These are phyloP conservation scores for Sclerodermus sp. DNA, from an alignment of 2,888 invertebrate species.

Conservation along the genomic window DNA sequence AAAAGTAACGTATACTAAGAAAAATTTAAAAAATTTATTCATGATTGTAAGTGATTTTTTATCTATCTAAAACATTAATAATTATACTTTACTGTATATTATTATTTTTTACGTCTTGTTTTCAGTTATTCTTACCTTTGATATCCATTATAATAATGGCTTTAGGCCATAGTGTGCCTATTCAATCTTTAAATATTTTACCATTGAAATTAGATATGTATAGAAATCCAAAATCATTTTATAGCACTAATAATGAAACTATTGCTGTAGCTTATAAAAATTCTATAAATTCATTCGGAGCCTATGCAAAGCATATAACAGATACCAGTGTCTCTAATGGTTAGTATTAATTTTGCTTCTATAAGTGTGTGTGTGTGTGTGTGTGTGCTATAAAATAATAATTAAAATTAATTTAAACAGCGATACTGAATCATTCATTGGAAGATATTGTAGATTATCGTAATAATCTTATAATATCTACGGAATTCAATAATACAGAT, in stretches of 20 bases:
- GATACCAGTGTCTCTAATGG: constrained; percentile 10
- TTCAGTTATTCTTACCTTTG: constrained; percentile 1
- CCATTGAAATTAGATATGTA: constrained; percentile 51
- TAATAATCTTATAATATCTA: constrained; percentile 59
- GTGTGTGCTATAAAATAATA: too few relatives aligned
- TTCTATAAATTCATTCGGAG: constrained; percentile 29
- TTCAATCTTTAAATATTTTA: constrained; percentile 28
- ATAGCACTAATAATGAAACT: constrained; percentile 25
- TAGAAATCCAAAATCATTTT: constrained; percentile 40
- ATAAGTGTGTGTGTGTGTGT: background rate
- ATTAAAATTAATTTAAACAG: constrained; percentile 38
- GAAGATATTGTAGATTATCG: constrained; percentile 56
- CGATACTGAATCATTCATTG: constrained; percentile 51
- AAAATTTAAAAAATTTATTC: constrained; percentile 42
- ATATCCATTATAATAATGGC: constrained; percentile 45
- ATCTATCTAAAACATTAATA: too few relatives aligned
- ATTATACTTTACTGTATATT: constrained; percentile 1
- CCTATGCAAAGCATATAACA: constrained; percentile 13
- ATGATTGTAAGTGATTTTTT: constrained; percentile 39
- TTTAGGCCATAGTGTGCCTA: constrained; percentile 39
- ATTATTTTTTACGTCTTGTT: too few relatives aligned
- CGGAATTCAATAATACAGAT: constrained; percentile 55
- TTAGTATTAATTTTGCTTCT: constrained; percentile 7
- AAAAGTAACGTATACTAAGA: constrained; percentile 46
- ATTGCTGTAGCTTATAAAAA: constrained; percentile 30